A percentile compares a stretch with the other conserved stretches of the same genome.
These are phyloP conservation scores for Anoplolepis gracilipes DNA, from an alignment of 1,140 invertebrate genomes.

Conservation along the genomic window DNA sequence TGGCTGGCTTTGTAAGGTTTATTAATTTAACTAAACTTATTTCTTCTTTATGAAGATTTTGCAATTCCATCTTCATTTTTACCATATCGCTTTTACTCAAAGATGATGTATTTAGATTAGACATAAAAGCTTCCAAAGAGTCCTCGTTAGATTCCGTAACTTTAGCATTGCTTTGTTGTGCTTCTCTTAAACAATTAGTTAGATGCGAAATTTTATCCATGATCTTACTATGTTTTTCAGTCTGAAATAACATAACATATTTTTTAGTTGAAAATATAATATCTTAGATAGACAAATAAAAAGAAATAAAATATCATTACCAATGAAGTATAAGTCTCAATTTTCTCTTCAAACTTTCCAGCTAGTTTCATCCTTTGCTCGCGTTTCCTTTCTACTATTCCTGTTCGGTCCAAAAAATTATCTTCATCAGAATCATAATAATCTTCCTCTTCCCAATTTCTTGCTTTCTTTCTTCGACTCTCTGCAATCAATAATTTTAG, in stretches of 20 bases:
- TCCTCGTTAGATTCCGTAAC: slow-evolving; percentile 84
- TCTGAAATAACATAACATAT: slow-evolving; percentile 83
- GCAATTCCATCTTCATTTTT: slow-evolving; percentile 86
- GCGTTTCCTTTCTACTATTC: slow-evolving; percentile 95
- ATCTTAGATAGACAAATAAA: neutral
- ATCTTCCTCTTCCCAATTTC: slow-evolving; percentile 95
- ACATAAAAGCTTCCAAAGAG: slow-evolving; percentile 92
- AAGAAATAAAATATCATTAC: slow-evolving; percentile 84
- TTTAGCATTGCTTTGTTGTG: slow-evolving; percentile 76
- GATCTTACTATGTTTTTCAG: slow-evolving; percentile 89
- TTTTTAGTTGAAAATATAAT: neutral
- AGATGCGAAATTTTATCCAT: slow-evolving; percentile 87
- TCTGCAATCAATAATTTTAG: slow-evolving; percentile 82
- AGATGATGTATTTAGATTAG: slow-evolving; percentile 85
- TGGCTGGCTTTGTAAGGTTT: slow-evolving; percentile 92
- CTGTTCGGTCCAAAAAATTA: slow-evolving; percentile 97
- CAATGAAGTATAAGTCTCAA: slow-evolving; percentile 93
- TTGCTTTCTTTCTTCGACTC: slow-evolving; percentile 89
- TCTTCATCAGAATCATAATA: slow-evolving; percentile 99
- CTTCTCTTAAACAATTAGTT: slow-evolving; percentile 87
- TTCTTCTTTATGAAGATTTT: slow-evolving; percentile 90
- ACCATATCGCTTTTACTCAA: slow-evolving; percentile 83
- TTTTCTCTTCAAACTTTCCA: slow-evolving; percentile 87
- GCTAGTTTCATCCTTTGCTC: slow-evolving; percentile 91
- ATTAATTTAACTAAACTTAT: slow-evolving; percentile 89